Evolutionary conservation across 2,888 invertebrate genomes (phyloP), one percentile per base, ranked within the genome.

Genomic region (Leucozona laternaria): DNA sequence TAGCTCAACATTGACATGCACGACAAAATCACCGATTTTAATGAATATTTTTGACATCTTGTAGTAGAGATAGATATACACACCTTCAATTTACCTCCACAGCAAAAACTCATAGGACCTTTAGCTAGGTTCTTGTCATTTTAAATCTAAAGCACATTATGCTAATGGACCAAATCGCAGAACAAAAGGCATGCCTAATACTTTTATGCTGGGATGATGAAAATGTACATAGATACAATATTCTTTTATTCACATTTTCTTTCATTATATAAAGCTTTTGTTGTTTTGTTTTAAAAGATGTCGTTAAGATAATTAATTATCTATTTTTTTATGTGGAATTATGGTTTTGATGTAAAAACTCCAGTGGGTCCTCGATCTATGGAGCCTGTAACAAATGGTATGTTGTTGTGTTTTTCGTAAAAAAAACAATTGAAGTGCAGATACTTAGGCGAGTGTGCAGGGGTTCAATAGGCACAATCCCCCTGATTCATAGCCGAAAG

Each of bases 1-100:
- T 76, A 84, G 53, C 84, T 48, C 28, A 75, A 71, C 66, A 37
- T 50, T 79, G 84, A 53, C 75, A 8, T 68, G 75, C 43, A 79
- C 57, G 66, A 75, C 50, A 34, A 71, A 76, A 75, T 84, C 76
- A 70, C 62, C 64, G 58, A 76, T 57, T 58, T 76, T 48, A 15
- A 43, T 43, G 48, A 62, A 70, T 57, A 78, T 78, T 79, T 79
- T 75, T 20, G 40, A 48, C 25, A 48, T 40, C 22, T 58, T 53
- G 11, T 10, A 11, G 22, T 2, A 53, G 2, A 43, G 78, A 1
- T n/a, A 43, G 2, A 0, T 11, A 10, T 45, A 45, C n/a, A 3
- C 2, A 45, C 7, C 2, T 2, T n/a, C n/a, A 4, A 17, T 45
- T 8, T 48, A 48, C 11, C 10, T 48, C 17, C 0, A 45, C 17